phyloP scores from a whole-genome alignment of 2,113 vertebrate species.

The Dermatemys mawii region DNA sequence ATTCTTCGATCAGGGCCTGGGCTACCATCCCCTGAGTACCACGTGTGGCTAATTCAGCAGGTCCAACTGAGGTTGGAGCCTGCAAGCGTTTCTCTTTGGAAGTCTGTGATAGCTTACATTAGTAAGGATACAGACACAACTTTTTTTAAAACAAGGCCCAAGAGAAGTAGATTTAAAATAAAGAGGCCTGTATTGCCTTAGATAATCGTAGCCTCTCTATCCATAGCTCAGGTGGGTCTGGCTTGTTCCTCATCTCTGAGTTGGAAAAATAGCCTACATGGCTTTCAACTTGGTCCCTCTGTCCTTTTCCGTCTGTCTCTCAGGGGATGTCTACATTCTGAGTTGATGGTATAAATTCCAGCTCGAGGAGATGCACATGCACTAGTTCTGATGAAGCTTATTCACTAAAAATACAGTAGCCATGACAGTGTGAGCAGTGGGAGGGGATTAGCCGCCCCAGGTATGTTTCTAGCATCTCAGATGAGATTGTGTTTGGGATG shows the following conservation, averaged over 20 bases:
- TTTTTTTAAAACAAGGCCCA: background rate
- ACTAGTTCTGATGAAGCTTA: too few relatives aligned
- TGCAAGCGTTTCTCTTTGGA: background rate
- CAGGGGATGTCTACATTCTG: too few relatives aligned
- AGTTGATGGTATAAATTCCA: too few relatives aligned
- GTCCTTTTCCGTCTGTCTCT: background rate
- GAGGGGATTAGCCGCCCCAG: background rate
- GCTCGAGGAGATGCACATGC: too few relatives aligned
- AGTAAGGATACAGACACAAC: background rate
- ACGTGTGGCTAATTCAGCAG: background rate
- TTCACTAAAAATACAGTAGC: too few relatives aligned
- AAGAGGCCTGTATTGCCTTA: background rate
- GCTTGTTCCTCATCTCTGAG: background rate
- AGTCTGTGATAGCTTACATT: background rate
- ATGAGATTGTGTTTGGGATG: background rate
- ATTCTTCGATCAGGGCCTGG: background rate
- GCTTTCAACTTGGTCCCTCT: background rate
- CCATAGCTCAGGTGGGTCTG: background rate
- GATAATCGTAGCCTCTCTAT: background rate
- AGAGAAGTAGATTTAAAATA: background rate
- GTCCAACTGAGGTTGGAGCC: too few relatives aligned
- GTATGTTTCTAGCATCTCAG: background rate
- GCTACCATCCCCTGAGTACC: background rate
- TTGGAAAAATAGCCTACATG: background rate
- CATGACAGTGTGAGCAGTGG: too few relatives aligned